Percentiles rank a stretch among this genome's conserved stretches.
Conservation (phyloP, 2,888 invertebrate genomes). For the Drosophila eohydei region DNA sequence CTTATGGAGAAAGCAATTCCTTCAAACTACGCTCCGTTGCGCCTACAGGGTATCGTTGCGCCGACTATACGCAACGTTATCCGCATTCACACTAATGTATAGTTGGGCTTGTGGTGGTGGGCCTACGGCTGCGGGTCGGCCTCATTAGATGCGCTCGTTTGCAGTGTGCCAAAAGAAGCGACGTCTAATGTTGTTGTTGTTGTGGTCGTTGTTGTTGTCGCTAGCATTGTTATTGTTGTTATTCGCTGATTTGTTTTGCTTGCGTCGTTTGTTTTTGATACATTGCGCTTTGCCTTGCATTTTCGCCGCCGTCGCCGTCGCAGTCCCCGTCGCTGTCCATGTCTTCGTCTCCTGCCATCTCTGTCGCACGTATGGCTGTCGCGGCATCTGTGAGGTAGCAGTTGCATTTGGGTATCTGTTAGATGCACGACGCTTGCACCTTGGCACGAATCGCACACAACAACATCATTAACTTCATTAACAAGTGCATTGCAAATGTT, state of each 20-base stretch:
- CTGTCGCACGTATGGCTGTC: constrained; percentile 2
- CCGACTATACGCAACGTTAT: neutral
- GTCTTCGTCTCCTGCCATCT: constrained; percentile 1
- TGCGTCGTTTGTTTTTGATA: constrained; percentile 64
- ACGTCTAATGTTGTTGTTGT: constrained; percentile 37
- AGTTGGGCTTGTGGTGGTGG: constrained; percentile 26
- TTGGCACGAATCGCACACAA: constrained; percentile 68
- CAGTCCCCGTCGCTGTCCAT: neutral
- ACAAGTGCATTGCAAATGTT: constrained; percentile 65
- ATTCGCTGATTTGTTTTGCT: constrained; percentile 69
- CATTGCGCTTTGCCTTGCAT: constrained; percentile 56
- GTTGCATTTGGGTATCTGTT: constrained; percentile 49
- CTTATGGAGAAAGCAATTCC: too few relatives aligned
- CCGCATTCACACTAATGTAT: constrained; percentile 15
- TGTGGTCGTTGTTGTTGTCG: constrained; percentile 3
- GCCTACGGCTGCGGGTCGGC: constrained; percentile 53
- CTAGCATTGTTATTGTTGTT: constrained; percentile 42
- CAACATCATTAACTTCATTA: constrained; percentile 73
- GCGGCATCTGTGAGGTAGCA: constrained; percentile 30
- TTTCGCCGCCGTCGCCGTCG: constrained; percentile 37
- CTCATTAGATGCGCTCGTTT: constrained; percentile 73
- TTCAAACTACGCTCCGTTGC: neutral
- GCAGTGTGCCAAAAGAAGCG: constrained; percentile 55
- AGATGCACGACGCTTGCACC: constrained; percentile 65
- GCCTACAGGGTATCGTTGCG: constrained; percentile 23